Base-by-base conservation (phyloP, 1,140 invertebrate species). In the Rhagoletis pomonella region DNA sequence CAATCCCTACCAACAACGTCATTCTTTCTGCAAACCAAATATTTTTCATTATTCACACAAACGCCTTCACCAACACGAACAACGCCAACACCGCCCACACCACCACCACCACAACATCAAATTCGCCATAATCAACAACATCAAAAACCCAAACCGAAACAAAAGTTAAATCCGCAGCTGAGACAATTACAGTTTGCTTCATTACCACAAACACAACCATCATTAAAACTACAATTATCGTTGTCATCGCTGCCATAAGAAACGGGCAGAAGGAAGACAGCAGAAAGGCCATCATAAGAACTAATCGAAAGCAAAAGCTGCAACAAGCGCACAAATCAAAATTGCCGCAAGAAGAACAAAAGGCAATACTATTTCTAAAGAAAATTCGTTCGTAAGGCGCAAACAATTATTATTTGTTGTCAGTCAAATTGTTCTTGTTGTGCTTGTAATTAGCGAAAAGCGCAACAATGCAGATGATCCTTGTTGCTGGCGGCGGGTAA, bases 401-500 rank as follows among this genome's bases (percentile, higher is more conserved):
- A 64, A 59, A 39, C 50, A 85, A 85, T 85, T 85, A 9, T 62
- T 87, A 4, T 87, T 77, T 73, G 12, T 87, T 87, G 29, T 58
- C 19, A 77, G 59, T 77, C 50, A 81, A 59, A 60, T 59, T 55
- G 59, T 84, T 77, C 69, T 60, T 84, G 87, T 60, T 87, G 87
- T 81, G 39, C 17, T 44, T 85, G 84, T 19, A 85, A 64, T 86
- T 64, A 81, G n/a, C 19, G 4, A 65, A 87, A 19, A 6, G 47
- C 67, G 73, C 88, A 89, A 90, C 44, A 89, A 93, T 93, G 92
- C 92, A 93, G 92, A 93, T 93, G 92, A 93, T 93, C 90, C 91
- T 93, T 91, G 92, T 93, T 92, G 92, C 92, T 91, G 92, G 92
- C 90, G 92, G 92, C 90, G 92, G 92, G 92, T 93, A 92, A 93